phyloP scores from a whole-genome alignment of 2,113 vertebrate genomes.

The Noctilio leporinus region DNA sequence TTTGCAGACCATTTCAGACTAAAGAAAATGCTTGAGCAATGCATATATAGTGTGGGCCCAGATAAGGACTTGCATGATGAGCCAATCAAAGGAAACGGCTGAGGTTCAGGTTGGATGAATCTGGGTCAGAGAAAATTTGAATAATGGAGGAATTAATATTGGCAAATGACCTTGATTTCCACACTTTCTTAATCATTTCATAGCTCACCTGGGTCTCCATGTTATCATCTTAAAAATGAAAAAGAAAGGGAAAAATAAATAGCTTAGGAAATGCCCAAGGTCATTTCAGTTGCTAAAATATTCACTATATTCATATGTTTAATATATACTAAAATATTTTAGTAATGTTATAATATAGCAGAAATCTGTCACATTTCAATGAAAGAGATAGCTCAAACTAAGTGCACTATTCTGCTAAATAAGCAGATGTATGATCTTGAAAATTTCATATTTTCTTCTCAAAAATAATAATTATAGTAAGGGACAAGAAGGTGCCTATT shows the following conservation, averaged over 20 bases:
- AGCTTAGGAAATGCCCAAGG: not conserved
- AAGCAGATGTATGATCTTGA: not conserved
- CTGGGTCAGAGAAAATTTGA: not conserved
- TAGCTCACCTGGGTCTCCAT: not conserved
- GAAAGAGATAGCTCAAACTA: not conserved
- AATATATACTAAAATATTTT: not conserved
- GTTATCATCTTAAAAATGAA: not conserved
- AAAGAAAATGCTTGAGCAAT: not conserved
- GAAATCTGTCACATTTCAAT: not conserved
- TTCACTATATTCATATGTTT: not conserved
- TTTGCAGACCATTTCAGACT: not conserved
- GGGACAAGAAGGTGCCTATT: not conserved
- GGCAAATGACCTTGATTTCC: not conserved
- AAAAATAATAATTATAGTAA: not conserved
- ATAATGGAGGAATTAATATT: not conserved
- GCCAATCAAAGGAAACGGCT: not conserved
- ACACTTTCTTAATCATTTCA: not conserved
- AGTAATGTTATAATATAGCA: not conserved
- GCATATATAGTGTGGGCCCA: not conserved
- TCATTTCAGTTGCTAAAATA: not conserved
- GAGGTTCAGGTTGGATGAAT: not conserved
- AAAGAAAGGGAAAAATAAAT: not conserved
- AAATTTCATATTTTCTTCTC: not conserved
- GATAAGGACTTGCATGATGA: not conserved
- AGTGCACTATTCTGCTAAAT: not conserved